Evolutionary conservation across 2,888 invertebrate genomes (phyloP).

Genomic region (Temnothorax ravouxi): DNA sequence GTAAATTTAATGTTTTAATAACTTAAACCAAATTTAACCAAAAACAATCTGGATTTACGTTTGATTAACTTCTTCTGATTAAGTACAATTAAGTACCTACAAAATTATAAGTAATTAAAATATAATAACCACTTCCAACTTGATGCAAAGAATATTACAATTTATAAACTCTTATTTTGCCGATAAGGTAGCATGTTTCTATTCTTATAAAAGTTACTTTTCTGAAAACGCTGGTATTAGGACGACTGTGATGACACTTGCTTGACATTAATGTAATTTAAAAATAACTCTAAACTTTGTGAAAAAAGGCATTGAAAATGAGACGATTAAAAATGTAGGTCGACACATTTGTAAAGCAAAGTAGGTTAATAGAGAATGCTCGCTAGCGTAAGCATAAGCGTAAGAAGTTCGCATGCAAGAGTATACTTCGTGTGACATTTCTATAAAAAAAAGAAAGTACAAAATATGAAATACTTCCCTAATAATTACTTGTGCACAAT

Average conservation of each 20-base stretch:
- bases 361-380: conserved; percentile 57
- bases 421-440: neutral
- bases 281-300: conserved; percentile 39
- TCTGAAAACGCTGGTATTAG: neutral
- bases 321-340: conserved; percentile 54
- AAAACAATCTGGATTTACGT: neutral
- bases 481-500: neutral
- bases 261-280: conserved; percentile 4
- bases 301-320: conserved; percentile 45
- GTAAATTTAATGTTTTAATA: neutral
- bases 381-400: conserved; percentile 3
- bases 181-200: neutral
- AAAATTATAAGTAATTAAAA: neutral
- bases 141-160: neutral
- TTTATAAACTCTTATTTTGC: neutral
- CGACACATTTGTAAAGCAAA: conserved; percentile 50
- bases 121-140: neutral
- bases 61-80: neutral
- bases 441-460: neutral
- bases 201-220: neutral
- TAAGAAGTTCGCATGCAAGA: conserved; percentile 33
- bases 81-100: neutral
- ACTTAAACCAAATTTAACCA: too few species aligned
- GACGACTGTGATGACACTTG: neutral
- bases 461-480: neutral